These are phyloP conservation scores for Sebastes steindachneri DNA, from an alignment of 2,797 vertebrate genomes.

Conservation along the genomic window DNA sequence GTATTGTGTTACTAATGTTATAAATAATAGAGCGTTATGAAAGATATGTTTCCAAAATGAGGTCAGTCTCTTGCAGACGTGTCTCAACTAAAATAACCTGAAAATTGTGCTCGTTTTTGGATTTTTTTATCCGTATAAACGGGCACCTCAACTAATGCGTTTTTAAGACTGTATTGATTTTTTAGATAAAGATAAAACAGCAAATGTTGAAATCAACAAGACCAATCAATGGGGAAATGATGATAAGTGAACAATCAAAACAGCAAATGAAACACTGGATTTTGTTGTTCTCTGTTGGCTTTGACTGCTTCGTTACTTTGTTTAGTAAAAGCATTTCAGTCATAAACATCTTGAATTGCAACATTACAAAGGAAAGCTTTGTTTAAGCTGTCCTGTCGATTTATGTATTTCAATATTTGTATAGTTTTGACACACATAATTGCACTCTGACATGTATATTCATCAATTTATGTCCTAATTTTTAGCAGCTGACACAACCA, in stretches of 20 bases:
- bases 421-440: not conserved
- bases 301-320: not conserved
- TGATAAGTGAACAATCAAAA: not conserved
- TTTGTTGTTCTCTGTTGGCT: not conserved
- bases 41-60: constrained; percentile 20
- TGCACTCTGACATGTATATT: not conserved
- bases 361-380: constrained; percentile 7
- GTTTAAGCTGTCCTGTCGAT: constrained; percentile 1
- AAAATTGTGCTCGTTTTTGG: not conserved
- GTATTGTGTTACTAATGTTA: constrained; percentile 43
- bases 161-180: not conserved
- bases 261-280: not conserved
- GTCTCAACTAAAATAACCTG: not conserved
- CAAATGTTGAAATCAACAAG: not conserved
- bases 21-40: constrained; percentile 10
- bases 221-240: not conserved
- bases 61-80: not conserved
- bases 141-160: not conserved
- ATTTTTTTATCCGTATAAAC: not conserved
- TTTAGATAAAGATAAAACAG: not conserved
- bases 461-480: not conserved
- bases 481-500: constrained; percentile 6
- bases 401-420: constrained; percentile 21
- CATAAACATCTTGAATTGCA: constrained; percentile 8
- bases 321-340: not conserved